Evolutionary conservation across 2,797 vertebrate species (phyloP).

Genomic region (Carcharodon carcharias): DNA sequence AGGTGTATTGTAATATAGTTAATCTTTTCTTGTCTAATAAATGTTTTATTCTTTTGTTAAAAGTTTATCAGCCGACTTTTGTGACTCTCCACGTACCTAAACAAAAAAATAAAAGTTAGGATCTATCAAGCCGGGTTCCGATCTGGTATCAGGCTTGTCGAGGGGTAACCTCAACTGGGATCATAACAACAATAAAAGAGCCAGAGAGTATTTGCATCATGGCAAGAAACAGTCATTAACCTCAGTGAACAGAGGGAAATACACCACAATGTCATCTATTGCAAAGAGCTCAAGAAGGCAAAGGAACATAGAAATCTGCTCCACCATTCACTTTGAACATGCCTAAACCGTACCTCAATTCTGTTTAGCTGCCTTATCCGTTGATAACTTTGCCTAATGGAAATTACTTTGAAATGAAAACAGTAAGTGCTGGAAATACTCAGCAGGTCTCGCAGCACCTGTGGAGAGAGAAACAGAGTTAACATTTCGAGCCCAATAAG

Average conservation of each 20-base stretch:
- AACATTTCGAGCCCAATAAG: neutral
- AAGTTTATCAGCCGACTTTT: too few relatives aligned
- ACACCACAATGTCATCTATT: neutral
- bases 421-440: neutral
- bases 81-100: too few relatives aligned
- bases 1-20: too few relatives aligned
- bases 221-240: neutral
- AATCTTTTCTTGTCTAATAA: too few relatives aligned
- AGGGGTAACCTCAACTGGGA: too few relatives aligned
- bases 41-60: too few relatives aligned
- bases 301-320: neutral
- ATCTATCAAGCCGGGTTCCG: too few relatives aligned
- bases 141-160: too few relatives aligned
- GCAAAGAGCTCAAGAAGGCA: neutral
- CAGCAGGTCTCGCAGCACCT: neutral
- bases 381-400: neutral
- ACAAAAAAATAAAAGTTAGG: too few relatives aligned
- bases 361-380: neutral
- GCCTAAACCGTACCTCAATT: neutral
- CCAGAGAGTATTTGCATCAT: neutral
- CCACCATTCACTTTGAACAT: neutral
- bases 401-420: neutral
- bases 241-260: neutral
- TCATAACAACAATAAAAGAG: neutral
- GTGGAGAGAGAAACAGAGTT: neutral